A percentile compares a stretch with the other conserved stretches of the same genome.
Conservation (phyloP, 2,113 vertebrate species). For the Mormyrus lacerda region DNA sequence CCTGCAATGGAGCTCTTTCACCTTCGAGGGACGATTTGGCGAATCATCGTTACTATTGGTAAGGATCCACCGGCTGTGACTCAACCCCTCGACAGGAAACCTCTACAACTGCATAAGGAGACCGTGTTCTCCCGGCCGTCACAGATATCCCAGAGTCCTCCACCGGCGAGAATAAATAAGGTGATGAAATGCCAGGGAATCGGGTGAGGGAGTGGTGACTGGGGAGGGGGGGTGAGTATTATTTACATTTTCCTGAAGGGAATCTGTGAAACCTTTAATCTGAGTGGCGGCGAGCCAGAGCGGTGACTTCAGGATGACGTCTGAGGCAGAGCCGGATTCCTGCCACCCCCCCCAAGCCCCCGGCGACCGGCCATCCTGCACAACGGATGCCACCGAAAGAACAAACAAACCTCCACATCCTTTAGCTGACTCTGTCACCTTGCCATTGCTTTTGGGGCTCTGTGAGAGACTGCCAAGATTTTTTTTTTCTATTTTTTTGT, state of each 20-base stretch:
- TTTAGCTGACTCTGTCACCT: conserved; percentile 3
- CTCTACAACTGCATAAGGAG: neutral
- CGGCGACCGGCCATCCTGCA: neutral
- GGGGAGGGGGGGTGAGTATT: neutral
- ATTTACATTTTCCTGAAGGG: conserved; percentile 4
- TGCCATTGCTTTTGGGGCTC: neutral
- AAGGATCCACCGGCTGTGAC: neutral
- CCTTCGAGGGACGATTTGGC: neutral
- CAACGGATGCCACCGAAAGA: neutral
- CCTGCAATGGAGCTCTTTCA: neutral
- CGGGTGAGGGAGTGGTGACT: neutral
- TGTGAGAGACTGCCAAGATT: neutral
- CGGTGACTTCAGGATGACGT: neutral
- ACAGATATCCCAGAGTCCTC: neutral
- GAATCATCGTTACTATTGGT: neutral
- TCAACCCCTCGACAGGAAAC: neutral
- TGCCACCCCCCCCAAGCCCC: neutral
- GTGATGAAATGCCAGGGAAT: neutral
- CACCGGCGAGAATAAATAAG: neutral
- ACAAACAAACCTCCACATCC: neutral
- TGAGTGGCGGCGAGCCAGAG: neutral
- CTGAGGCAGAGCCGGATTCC: neutral
- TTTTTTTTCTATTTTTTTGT: neutral
- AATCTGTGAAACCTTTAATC: neutral
- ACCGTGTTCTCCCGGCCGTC: neutral